Evolutionary conservation across 2,888 invertebrate species (phyloP).

Genomic region (Hydrotaea cyrtoneurina): DNA sequence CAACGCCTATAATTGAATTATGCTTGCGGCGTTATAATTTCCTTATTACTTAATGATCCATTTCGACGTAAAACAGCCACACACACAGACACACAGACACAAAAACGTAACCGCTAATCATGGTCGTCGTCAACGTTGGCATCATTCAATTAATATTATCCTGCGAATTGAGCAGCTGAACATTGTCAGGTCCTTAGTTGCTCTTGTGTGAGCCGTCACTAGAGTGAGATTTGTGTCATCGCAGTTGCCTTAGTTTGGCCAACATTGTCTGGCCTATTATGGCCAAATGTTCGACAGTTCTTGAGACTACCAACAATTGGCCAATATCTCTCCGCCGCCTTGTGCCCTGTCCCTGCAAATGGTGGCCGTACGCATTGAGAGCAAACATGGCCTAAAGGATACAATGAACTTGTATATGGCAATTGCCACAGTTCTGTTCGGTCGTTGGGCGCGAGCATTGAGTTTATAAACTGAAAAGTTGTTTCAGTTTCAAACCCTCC

Average conservation of each 20-base stretch:
- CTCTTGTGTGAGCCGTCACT: not conserved
- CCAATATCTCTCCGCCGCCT: not conserved
- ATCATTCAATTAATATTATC: conserved; percentile 32
- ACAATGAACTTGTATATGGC: conserved; percentile 9
- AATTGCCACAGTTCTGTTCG: not conserved
- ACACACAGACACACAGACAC: not conserved
- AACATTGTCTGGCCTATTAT: not conserved
- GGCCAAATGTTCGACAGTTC: conserved; percentile 4
- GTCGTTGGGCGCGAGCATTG: not conserved
- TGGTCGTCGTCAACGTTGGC: conserved; percentile 3
- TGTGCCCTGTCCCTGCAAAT: not conserved
- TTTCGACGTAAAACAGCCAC: not conserved
- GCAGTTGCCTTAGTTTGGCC: not conserved
- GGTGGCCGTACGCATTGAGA: not conserved
- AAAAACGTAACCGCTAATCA: conserved; percentile 26
- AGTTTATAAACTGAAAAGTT: conserved; percentile 34
- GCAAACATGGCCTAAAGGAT: not conserved
- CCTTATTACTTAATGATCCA: conserved; percentile 22
- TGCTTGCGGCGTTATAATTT: conserved; percentile 10
- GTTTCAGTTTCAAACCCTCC: not conserved
- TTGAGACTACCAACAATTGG: not conserved
- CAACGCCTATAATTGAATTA: conserved; percentile 11
- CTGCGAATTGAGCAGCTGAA: conserved; percentile 23
- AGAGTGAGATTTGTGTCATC: not conserved
- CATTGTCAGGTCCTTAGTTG: not conserved